Evolutionary conservation across 2,113 vertebrate genomes (phyloP).

Genomic region (Buteo buteo): DNA sequence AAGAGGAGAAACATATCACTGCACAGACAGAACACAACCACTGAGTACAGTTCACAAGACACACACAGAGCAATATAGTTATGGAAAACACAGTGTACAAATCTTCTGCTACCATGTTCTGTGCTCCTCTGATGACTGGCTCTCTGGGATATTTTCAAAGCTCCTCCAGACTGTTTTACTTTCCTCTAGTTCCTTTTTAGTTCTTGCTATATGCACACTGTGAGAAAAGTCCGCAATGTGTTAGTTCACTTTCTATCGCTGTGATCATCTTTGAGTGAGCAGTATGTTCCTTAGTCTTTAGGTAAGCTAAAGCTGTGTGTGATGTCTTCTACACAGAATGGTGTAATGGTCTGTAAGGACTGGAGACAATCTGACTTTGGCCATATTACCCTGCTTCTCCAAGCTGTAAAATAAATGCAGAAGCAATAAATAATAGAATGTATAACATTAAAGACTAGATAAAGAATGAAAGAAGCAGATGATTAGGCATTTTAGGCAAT

Average conservation of each 20-base stretch:
- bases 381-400: neutral
- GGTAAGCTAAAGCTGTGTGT: neutral
- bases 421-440: neutral
- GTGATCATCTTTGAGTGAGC: neutral
- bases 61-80: neutral
- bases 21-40: neutral
- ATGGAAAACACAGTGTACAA: neutral
- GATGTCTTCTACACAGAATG: neutral
- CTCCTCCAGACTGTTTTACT: neutral
- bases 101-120: neutral
- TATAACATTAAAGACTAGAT: neutral
- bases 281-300: neutral
- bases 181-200: neutral
- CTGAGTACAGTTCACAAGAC: neutral
- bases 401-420: neutral
- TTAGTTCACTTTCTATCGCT: neutral
- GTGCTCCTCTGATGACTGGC: neutral
- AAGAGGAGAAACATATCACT: neutral
- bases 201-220: neutral
- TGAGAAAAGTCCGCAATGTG: neutral
- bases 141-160: neutral
- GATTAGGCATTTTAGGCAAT: neutral
- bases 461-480: neutral
- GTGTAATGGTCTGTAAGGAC: neutral
- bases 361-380: neutral